Base-by-base conservation (phyloP, 2,797 vertebrate species). In the Naso thynnoides region DNA sequence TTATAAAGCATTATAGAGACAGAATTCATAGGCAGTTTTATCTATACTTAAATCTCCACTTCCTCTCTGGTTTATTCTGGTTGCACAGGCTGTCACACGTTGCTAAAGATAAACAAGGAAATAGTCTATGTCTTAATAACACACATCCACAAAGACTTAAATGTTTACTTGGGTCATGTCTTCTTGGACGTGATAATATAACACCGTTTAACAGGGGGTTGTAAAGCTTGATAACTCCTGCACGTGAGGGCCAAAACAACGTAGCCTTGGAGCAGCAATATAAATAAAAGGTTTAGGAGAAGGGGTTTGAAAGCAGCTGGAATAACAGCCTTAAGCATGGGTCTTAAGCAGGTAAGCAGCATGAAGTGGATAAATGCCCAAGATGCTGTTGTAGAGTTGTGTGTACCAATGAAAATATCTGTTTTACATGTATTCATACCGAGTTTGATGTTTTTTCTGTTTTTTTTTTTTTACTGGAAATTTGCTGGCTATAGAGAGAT, bases 81-180 rank as follows among this genome's bases (percentile, higher is more conserved):
- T 24, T 50, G 65, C 19, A 42, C 55, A 52, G 27, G 18, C 5
- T 23, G 62, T 72, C 29, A 58, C 31, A 6, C 5, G 5, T 4
- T 14, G 24, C 14, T 31, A 59, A 23, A 45, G 7, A 49, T 39
- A 62, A 55, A 63, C 5, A 36, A 26, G 24, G 57, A 66, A 65
- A 53, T 33, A 6, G 36, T 39, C 14, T 21, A 8, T 58, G 50
- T 75, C 9, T 26, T 11, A 19, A 39, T 33, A 0, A 3, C 2
- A 33, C 11, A 47, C 44, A 61, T 79, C 23, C 1, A 1, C 23
- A 4, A 33, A 55, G 27, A 67, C 36, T 52, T 21, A 27, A 41
- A 63, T 81, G 60, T 88, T 86, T 79, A 76, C 62, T 82, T 39
- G 54, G 23, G 44, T 31, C 56, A 33, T 27, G 49, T 87, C 64